phyloP scores from a whole-genome alignment of 1,140 invertebrate genomes.

The Harlomillsia oculata region DNA sequence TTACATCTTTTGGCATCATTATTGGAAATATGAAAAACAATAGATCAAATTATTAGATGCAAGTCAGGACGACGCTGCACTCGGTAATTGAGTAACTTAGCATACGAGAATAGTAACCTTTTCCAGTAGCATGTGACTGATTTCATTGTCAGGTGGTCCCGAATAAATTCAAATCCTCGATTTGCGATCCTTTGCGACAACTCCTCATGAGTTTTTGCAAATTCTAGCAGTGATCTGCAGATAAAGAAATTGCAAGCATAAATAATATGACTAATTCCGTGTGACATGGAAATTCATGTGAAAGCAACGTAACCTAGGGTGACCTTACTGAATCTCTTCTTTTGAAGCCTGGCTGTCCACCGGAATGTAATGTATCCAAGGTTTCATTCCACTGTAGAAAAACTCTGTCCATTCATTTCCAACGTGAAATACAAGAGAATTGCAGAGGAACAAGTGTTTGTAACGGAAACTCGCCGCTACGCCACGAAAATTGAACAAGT shows the following conservation, averaged over 20 bases:
- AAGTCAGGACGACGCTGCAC: slow-evolving; percentile 20
- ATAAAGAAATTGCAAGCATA: slow-evolving; percentile 12
- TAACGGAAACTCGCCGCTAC: slow-evolving; percentile 95
- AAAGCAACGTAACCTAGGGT: neutral
- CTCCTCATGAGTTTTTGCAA: slow-evolving; percentile 65
- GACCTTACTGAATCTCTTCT: slow-evolving; percentile 51
- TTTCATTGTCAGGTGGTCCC: slow-evolving; percentile 68
- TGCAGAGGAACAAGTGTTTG: slow-evolving; percentile 90
- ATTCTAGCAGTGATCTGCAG: slow-evolving; percentile 57
- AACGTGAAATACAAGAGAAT: slow-evolving; percentile 90
- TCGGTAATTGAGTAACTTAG: slow-evolving; percentile 63
- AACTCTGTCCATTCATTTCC: slow-evolving; percentile 93
- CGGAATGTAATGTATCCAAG: slow-evolving; percentile 94
- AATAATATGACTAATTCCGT: neutral
- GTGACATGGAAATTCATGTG: neutral
- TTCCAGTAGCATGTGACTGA: slow-evolving; percentile 79
- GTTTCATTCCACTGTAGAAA: slow-evolving; percentile 82
- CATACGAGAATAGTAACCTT: slow-evolving; percentile 65
- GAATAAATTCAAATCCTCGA: slow-evolving; percentile 68
- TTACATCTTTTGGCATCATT: no score
- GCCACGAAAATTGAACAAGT: slow-evolving; percentile 91
- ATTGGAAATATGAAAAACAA: no score
- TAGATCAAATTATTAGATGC: no score
- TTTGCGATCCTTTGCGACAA: slow-evolving; percentile 70
- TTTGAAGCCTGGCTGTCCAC: slow-evolving; percentile 59